These are phyloP conservation scores for Montipora cactus DNA, from an alignment of 64 coral and sea anemone genomes.

Conservation along the genomic window DNA sequence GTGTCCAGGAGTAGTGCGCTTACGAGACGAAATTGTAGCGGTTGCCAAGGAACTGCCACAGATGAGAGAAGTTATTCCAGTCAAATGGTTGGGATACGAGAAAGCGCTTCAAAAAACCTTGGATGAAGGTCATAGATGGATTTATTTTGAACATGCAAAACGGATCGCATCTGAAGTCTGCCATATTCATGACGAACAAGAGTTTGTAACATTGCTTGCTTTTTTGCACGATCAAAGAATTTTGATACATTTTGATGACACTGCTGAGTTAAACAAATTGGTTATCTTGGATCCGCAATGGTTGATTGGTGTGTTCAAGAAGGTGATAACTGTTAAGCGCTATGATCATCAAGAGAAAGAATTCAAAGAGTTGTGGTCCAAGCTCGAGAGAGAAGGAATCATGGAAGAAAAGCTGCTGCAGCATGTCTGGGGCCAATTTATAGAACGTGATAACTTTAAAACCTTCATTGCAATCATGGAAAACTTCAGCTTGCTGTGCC, in stretches of 20 bases:
- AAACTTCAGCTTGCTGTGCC: constrained; percentile 24
- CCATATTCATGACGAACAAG: neutral
- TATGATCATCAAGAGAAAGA: neutral
- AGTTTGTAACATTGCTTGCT: neutral
- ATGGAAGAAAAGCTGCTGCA: neutral
- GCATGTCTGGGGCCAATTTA: neutral
- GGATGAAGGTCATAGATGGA: neutral
- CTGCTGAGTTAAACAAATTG: no score
- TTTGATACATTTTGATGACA: no score
- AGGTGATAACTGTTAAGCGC: no score
- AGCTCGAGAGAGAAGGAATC: neutral
- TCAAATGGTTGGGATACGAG: constrained; percentile 23
- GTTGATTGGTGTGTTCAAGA: no score
- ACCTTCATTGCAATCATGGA: constrained; percentile 26
- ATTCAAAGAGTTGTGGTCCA: neutral
- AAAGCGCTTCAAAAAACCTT: neutral
- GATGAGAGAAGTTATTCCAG: neutral
- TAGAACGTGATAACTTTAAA: neutral
- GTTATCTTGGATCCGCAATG: no score
- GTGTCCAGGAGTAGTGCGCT: neutral
- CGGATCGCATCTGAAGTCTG: constrained; percentile 13
- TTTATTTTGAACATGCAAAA: neutral
- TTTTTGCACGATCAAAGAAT: constrained; percentile 21
- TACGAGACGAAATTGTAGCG: neutral
- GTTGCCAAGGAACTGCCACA: neutral